Base-by-base conservation (phyloP, 2,113 vertebrate genomes). In the Trichechus manatus region DNA sequence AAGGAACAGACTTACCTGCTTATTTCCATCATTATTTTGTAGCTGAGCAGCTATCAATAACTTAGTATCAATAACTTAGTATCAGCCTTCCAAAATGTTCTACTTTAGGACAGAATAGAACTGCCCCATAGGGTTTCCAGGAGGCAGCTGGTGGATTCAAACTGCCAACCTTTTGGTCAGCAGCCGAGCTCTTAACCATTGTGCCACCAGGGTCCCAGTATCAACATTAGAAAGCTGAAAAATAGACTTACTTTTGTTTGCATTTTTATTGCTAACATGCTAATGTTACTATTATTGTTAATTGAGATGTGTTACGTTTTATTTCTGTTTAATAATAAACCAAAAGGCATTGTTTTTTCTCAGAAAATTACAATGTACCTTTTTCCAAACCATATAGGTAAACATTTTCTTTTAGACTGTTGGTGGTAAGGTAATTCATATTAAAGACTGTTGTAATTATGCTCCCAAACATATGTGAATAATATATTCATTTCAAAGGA, bases 321-420 rank as follows among this genome's bases (percentile, higher is more conserved):
- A 78, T 97, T 96, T 96, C 56, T 95, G 27, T 39, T 39, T 39
- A 39, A 39, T 39, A 39, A 39, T 39, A 39, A 39, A 39, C 6
- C 82, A 78, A 86, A 74, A 1, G 42, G 0, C 2, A 27, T 75
- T 74, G 14, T 44, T 11, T 70, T 87, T 61, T n/a, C 42, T 61
- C 89, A 36, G n/a, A 78, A 86, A 91, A 80, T 61, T 15, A 68
- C 6, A 36, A 8, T 23, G 5, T 87, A 4, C 33, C 14, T 80
- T 92, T 94, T 50, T n/a, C 9, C 29, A 5, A 89, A 47, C 36
- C 25, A 23, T 63, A 82, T 7, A 91, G 17, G 23, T 42, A 59
- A 31, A 75, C 10, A 4, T 85, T 93, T 95, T 44, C 13, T 90
- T 25, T 77, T 89, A 47, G 29, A 84, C 77, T 91, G 61, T n/a